Evolutionary conservation across 2,888 invertebrate species (phyloP).

Genomic region (Choristoneura rosaceana): DNA sequence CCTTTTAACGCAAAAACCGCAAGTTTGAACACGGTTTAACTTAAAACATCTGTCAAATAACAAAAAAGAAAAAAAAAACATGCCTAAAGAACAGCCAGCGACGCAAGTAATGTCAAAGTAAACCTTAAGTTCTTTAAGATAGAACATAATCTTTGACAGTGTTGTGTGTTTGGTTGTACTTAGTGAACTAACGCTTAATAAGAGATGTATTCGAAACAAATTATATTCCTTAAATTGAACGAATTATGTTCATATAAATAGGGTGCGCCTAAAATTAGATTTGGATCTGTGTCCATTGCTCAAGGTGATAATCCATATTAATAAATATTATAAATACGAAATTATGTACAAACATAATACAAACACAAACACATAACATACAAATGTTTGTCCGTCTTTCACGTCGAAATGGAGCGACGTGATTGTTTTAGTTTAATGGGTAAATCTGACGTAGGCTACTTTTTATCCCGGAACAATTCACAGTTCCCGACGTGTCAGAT

Average conservation of each 20-base stretch:
- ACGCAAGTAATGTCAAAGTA: background rate
- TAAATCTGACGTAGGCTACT: too few relatives aligned
- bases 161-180: constrained; percentile 45
- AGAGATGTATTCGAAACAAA: constrained; percentile 52
- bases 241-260: constrained; percentile 72
- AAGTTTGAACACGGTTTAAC: constrained; percentile 25
- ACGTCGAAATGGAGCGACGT: too few relatives aligned
- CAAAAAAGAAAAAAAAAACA: constrained; percentile 30
- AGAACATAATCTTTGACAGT: background rate
- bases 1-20: constrained; percentile 43
- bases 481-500: too few relatives aligned
- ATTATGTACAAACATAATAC: too few relatives aligned
- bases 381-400: too few relatives aligned
- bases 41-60: constrained; percentile 65
- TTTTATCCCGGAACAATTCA: too few relatives aligned
- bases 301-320: background rate
- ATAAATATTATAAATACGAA: too few relatives aligned
- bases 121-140: background rate
- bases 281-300: constrained; percentile 59
- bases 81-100: constrained; percentile 10
- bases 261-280: constrained; percentile 59
- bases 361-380: too few relatives aligned
- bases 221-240: constrained; percentile 65
- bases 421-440: too few relatives aligned
- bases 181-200: constrained; percentile 75